Base-by-base conservation (phyloP, 2,888 invertebrate species). In the Dascillus cervinus region DNA sequence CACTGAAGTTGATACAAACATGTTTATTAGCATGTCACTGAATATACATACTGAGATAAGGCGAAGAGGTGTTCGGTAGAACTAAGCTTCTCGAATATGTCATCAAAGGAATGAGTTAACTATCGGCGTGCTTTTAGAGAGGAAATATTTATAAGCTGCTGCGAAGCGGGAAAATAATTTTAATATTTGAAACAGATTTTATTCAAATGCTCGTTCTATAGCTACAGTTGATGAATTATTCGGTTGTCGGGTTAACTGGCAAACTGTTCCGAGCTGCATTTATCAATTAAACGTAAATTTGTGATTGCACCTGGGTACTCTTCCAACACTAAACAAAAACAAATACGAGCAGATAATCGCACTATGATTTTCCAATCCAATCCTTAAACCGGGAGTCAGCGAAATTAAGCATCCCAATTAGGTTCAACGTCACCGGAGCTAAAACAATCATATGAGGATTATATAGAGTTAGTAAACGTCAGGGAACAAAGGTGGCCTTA, bases 371-470 rank as follows among this genome's bases (percentile, higher is more conserved):
- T 47, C 47, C 47, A 43, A 45, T 47, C 40, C 45, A 44, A 38
- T 44, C 47, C 44, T 47, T 41, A 44, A 45, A 42, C 43, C 41
- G 39, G 40, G 42, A 41, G 42, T 37, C 41, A 41, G 35, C 39
- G 32, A 39, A 44, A 46, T 46, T 46, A 46, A 46, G 39, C 46
- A 42, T 42, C 40, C 43, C 43, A 47, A 47, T 47, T 47, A 47
- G 44, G 32, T 39, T 43, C 34, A 29, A 39, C 37, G 44, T 40
- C 39, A 39, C 41, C 41, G 34, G 39, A 42, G 41, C 39, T 39
- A 37, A 43, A 43, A 44, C 46, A 46, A 44, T 44, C 43, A 39
- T 38, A 33, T 32, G 36, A 36, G 37, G 33, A 43, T 41, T 43
- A 43, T 6, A 36, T 38, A 32, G 41, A 41, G 39, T 43, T 43